Evolutionary conservation across 2,113 vertebrate species (phyloP), one percentile per base, ranked within the genome.

Genomic region (Ictidomys tridecemlineatus): DNA sequence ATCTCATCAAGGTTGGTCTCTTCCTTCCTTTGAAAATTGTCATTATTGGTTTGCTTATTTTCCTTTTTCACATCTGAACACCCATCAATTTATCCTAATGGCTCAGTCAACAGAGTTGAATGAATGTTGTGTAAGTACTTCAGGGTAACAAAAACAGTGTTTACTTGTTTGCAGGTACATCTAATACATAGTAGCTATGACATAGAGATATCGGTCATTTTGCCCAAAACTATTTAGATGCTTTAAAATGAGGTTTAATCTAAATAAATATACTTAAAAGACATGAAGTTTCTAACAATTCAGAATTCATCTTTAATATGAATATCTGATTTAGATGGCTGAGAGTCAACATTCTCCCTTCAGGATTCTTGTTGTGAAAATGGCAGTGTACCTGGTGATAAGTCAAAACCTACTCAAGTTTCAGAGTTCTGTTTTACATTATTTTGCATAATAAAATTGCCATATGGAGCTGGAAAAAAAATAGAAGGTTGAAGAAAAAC

Each of bases 361-460:
- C 45, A 58, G 93, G 53, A n/a, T 89, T 93, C n/a, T n/a, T 79
- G 2, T 83, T 34, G 20, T 89, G 45, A 94, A 93, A 83, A 89
- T 85, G 24, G 51, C 20, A 85, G 24, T 67, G 22, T 65, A 51
- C 2, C 4, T 85, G 76, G 12, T 63, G 63, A 77, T 14, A 45
- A 37, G 84, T 92, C 58, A 84, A 83, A 96, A 77, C 10, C 17
- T 77, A 32, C 18, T 63, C 5, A 85, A 63, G 61, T 70, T 76
- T 70, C 34, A 61, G 82, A 91, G 18, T 92, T 94, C 53, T 79
- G 14, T 94, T 73, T 77, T 74, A 8, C 53, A 48, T 84, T 94
- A 45, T 67, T 89, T 88, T 85, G 30, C 51, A 32, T 51, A 32
- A 58, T 84, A 82, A 53, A 53, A 53, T 20, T 91, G 83, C 34